Evolutionary conservation across 1,140 invertebrate species (phyloP).

Genomic region (Asobara japonica): DNA sequence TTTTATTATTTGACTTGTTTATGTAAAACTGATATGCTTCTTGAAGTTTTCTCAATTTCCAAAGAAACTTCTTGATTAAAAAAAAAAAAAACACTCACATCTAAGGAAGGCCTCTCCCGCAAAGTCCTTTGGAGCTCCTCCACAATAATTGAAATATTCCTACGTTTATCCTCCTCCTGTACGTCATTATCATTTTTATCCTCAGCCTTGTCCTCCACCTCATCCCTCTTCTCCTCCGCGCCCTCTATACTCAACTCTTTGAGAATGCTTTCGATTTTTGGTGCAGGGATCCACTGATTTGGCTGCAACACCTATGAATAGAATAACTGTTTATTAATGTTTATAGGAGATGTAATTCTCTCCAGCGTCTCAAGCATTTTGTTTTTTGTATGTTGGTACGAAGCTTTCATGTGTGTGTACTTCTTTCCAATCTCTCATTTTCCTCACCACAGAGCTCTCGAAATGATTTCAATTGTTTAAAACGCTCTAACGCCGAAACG

Average conservation of each 20-base stretch:
- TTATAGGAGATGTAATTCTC: conserved; percentile 4
- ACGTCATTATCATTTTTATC: conserved; percentile 52
- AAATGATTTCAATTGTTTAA: too few species aligned
- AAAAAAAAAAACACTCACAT: conserved; percentile 47
- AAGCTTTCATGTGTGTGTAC: too few species aligned
- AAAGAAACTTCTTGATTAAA: background rate
- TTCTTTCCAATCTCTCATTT: too few species aligned
- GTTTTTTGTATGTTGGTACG: too few species aligned
- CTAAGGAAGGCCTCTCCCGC: conserved; percentile 62
- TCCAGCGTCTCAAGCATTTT: too few species aligned
- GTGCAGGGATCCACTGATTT: conserved; percentile 54
- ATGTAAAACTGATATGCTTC: too few species aligned
- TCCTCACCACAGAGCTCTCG: too few species aligned
- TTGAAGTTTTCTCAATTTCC: too few species aligned
- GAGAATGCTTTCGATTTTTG: conserved; percentile 55
- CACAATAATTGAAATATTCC: conserved; percentile 78
- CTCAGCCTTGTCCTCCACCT: conserved; percentile 46
- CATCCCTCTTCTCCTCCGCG: conserved; percentile 44
- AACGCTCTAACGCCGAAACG: too few species aligned
- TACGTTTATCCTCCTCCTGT: conserved; percentile 66
- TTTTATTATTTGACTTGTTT: too few species aligned
- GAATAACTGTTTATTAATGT: conserved; percentile 23
- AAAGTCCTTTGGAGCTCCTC: conserved; percentile 77
- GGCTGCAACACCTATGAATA: conserved; percentile 64
- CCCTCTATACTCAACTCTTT: conserved; percentile 50